Evolutionary conservation across 2,797 vertebrate genomes (phyloP), one percentile per base, ranked within the genome.

Genomic region (Chromis chromis): DNA sequence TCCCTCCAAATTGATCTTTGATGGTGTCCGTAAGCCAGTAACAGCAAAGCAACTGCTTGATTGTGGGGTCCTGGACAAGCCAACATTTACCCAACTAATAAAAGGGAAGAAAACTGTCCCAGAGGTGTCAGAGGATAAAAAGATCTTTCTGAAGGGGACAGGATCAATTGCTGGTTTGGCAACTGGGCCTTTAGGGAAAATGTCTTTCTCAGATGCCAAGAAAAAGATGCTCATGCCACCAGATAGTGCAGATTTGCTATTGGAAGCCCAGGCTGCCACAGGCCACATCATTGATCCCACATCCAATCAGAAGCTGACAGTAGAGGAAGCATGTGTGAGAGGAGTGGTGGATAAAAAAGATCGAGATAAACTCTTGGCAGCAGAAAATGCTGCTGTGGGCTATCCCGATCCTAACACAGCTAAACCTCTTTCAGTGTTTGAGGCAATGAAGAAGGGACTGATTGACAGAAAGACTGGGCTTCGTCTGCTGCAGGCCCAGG

Each of bases 191-290:
- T 49, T 14, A 10, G 78, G 74, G 1, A 89, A 96, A 69, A 94
- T 96, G 70, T 94, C 96, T 0, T 85, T 97, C 4, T 89, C 95
- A 17, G 95, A 96, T 59, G 96, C 95, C 61, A 96, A 96, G 75
- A 92, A 94, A 58, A 94, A 95, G 69, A 95, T 92, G 62, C 70
- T 96, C 1, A 83, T 96, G 53, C 79, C 90, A n/a, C 82, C 91
- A 22, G 94, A 96, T 25, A 93, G 93, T 0, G 93, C 94, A 16
- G 90, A 74, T 84, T 94, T 70, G 16, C 70, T 91, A 0, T 63
- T 91, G 36, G 95, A 96, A 68, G 96, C 96, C n/a, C 96, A 97
- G 81, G 96, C 95, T 73, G 96, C 96, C 33, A 97, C 96, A 1
- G 96, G 96, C 36, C 95, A 96, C 0, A 93, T 97, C 65, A 96